Evolutionary conservation across 2,113 vertebrate species (phyloP), one percentile per base, ranked within the genome.

Genomic region (Tretioscincus oriximinensis): DNA sequence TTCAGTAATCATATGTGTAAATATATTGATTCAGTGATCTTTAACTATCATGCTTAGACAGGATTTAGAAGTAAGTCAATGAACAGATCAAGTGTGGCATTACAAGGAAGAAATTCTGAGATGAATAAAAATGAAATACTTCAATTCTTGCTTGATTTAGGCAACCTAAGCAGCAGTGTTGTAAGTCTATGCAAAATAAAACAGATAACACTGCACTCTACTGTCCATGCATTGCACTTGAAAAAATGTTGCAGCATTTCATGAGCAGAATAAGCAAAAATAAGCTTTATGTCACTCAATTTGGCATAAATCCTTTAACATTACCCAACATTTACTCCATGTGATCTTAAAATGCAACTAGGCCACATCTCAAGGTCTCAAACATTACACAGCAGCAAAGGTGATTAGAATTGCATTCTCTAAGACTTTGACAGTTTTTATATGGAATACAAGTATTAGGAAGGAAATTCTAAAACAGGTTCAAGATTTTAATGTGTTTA

Each of bases 161-260:
- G 9, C 45, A 84, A 1, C 0, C 0, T 0, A 75, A 79, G 28
- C 9, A 31, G 10, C 28, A 60, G 4, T 69, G 77, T 69, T 54
- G 7, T 2, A 70, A 4, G 67, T 20, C 60, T 0, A 0, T n/a
- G 22, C 28, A 76, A 72, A 28, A 0, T 31, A 35, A 75, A 18
- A 45, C 76, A 80, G 76, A 1, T 82, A 65, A 61, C 73, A 35
- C 63, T 67, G 75, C 45, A 76, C 77, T 90, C 81, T 88, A 64
- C 77, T 85, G 81, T 80, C 77, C 80, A 66, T 8, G 2, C 51
- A 54, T 54, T 71, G 66, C 58, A 77, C 72, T 58, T 84, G 7
- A 54, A 76, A 21, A 1, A 0, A 24, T 54, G 2, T 47, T 1
- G 45, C 29, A 9, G 14, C 9, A 75, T 49, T 68, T 41, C n/a